Base-by-base conservation (phyloP, 2,797 vertebrate species). In the Otolemur crassicaudatus region DNA sequence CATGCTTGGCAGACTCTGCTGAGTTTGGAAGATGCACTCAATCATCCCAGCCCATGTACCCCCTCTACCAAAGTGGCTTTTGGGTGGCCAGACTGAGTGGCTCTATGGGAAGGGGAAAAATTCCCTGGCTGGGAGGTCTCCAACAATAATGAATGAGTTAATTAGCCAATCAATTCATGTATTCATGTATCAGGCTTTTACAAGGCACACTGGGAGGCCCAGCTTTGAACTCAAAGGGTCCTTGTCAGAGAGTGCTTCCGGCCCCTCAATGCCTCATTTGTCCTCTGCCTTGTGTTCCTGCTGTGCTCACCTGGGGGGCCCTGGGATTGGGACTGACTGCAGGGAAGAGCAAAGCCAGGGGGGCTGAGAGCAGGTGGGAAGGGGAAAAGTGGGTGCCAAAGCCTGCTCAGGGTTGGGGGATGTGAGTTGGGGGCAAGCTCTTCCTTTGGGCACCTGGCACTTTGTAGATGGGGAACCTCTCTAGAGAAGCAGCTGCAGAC, bases 171-270 rank as follows among this genome's bases (percentile, higher is more conserved):
- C 46, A 95, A 14, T 46, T 34, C 43, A 23, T 58, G 31, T 22
- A 80, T 53, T 87, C 49, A 31, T 63, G 76, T 81, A 70, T 92
- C 69, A 88, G 34, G 12, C n/a, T 65, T 65, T 93, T 60, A 43
- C n/a, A 31, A 61, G 58, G 34, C 23, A 11, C 7, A 20, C 25
- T 87, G 76, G 75, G 75, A 86, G 49, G 46, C 19, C 23, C 5
- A 58, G 80, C 46, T 79, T 85, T 65, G 80, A 84, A 56, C 67
- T 77, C 27, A 37, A 53, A 10, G 61, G 34, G 17, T 56, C 27
- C 80, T 83, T 85, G 20, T 65, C 29, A 76, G 87, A 72, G 63
- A 83, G 37, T 31, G 11, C 22, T 72, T 90, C 31, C 56, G n/a
- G 49, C 14, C 49, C 49, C 60, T 72, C 0, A 13, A 12, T 27